phyloP scores from a whole-genome alignment of 2,888 invertebrate species.

The Eupsilia transversa region DNA sequence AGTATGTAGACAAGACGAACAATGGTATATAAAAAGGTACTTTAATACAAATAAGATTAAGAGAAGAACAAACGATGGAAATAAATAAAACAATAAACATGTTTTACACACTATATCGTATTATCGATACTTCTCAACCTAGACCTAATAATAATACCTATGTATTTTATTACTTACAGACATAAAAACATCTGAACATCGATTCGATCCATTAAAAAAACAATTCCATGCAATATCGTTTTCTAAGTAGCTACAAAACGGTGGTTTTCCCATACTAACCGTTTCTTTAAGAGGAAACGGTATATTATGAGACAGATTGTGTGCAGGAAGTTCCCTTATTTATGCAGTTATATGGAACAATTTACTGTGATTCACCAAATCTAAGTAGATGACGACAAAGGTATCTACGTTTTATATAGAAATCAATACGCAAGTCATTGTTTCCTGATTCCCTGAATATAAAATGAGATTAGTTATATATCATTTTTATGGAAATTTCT shows the following conservation, averaged over 20 bases:
- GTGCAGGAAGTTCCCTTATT: slow-evolving; percentile 54
- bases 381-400: slow-evolving; percentile 20
- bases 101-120: slow-evolving; percentile 15
- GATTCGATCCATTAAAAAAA: slow-evolving; percentile 13
- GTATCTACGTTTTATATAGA: background rate
- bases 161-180: background rate
- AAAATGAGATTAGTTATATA: background rate
- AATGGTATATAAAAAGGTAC: slow-evolving; percentile 7
- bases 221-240: slow-evolving; percentile 32
- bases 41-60: slow-evolving; percentile 14
- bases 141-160: slow-evolving; percentile 27
- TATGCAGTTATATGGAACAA: background rate
- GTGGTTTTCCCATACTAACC: slow-evolving; percentile 42
- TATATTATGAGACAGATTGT: slow-evolving; percentile 21
- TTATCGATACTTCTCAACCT: slow-evolving; percentile 31
- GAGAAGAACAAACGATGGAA: slow-evolving; percentile 17
- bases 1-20: slow-evolving; percentile 16
- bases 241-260: slow-evolving; percentile 44
- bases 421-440: slow-evolving; percentile 22
- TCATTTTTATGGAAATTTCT: background rate
- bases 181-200: background rate
- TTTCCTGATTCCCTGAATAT: slow-evolving; percentile 8
- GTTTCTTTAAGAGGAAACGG: slow-evolving; percentile 53
- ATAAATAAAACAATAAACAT: slow-evolving; percentile 22
- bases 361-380: slow-evolving; percentile 47